Evolutionary conservation across 2,888 invertebrate genomes (phyloP).

Genomic region (Escarpia spicata): DNA sequence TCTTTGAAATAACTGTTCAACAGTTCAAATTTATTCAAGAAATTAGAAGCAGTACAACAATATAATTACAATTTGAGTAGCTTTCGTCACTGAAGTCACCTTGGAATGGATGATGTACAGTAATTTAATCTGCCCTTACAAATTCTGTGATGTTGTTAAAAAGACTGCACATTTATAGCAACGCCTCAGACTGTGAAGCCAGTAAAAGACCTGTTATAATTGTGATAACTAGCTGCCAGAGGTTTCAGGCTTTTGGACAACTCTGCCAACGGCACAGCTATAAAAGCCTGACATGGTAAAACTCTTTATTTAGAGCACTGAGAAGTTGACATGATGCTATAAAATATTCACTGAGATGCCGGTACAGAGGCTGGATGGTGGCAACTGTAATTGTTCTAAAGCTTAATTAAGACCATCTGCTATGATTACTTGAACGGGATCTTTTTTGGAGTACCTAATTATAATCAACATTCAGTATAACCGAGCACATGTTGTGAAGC

Average conservation of each 20-base stretch:
- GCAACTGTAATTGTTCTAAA: background rate
- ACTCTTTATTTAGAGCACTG: background rate
- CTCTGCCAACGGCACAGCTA: background rate
- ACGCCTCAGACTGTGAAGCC: background rate
- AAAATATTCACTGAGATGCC: background rate
- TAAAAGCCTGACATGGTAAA: background rate
- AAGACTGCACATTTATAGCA: background rate
- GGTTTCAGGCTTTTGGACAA: background rate
- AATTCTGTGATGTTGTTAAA: background rate
- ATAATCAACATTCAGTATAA: background rate
- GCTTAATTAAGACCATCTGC: background rate
- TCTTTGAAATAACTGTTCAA: no score
- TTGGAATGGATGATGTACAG: background rate
- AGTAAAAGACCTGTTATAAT: background rate
- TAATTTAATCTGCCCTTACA: background rate
- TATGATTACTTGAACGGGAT: background rate
- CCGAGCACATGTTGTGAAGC: background rate
- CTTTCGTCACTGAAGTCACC: no score
- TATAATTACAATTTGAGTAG: no score
- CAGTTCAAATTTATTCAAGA: no score
- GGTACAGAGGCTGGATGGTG: background rate
- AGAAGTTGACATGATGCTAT: background rate
- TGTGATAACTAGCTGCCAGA: background rate
- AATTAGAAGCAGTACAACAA: no score
- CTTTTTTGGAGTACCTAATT: background rate